These are phyloP conservation scores for Anthophora plumipes DNA, from an alignment of 2,888 invertebrate genomes.

Conservation along the genomic window DNA sequence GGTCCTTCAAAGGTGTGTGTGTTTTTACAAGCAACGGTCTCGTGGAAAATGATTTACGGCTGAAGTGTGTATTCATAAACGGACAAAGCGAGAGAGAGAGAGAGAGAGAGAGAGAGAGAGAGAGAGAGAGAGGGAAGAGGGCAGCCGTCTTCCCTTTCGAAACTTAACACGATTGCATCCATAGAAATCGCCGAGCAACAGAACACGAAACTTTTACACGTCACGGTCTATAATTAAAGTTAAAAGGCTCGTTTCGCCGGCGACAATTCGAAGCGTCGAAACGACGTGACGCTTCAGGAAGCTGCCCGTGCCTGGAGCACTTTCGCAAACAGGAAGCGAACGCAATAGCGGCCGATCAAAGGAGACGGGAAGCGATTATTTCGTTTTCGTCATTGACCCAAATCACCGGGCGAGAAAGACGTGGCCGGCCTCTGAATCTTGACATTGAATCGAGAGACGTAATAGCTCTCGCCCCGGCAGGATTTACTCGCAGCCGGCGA, in stretches of 20 bases:
- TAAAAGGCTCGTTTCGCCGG: background rate
- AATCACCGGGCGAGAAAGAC: conserved; percentile 41
- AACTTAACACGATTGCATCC: background rate
- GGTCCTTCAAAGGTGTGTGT: too few species aligned
- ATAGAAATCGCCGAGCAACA: background rate
- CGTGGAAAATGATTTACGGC: background rate
- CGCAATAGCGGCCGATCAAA: conserved; percentile 36
- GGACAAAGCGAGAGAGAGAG: too few species aligned
- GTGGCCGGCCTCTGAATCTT: conserved; percentile 56
- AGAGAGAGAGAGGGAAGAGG: too few species aligned
- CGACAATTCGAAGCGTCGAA: background rate
- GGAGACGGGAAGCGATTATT: conserved; percentile 59
- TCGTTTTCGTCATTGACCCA: conserved; percentile 63
- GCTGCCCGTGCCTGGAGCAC: background rate
- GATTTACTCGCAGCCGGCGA: conserved; percentile 35
- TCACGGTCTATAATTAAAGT: conserved; percentile 27
- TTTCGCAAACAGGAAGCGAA: conserved; percentile 51
- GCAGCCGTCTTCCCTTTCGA: too few species aligned
- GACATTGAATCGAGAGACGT: conserved; percentile 57
- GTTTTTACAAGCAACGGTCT: too few species aligned
- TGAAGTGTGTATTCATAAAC: too few species aligned
- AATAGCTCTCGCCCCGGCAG: background rate
- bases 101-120: too few species aligned
- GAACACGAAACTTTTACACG: background rate
- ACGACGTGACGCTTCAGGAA: background rate